phyloP scores from a whole-genome alignment of 2,113 vertebrate species.

The Oreochromis niloticus region DNA sequence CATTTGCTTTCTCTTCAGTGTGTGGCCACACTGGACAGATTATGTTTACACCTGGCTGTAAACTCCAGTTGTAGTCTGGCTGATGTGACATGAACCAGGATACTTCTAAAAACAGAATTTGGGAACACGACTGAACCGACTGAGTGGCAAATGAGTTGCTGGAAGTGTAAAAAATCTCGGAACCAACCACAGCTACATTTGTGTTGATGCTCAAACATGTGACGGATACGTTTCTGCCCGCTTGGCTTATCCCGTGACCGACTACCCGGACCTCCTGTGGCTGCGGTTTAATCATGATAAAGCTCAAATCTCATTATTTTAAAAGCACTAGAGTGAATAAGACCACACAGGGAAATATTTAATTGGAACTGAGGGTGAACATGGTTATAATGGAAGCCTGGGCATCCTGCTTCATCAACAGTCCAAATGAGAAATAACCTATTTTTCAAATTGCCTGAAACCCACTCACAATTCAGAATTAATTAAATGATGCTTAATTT shows the following conservation, averaged over 20 bases:
- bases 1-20: not conserved
- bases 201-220: not conserved
- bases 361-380: not conserved
- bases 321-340: constrained; percentile 20
- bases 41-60: not conserved
- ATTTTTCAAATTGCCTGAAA: not conserved
- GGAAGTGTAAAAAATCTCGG: not conserved
- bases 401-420: not conserved
- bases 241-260: not conserved
- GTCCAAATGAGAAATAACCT: not conserved
- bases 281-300: not conserved
- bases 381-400: constrained; percentile 13
- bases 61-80: not conserved
- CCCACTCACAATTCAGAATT: not conserved
- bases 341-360: not conserved
- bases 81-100: not conserved
- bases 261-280: not conserved
- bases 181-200: not conserved
- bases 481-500: not conserved
- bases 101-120: not conserved
- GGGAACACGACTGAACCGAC: not conserved
- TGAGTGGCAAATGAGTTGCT: not conserved
- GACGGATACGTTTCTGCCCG: not conserved
- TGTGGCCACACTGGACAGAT: not conserved
- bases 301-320: constrained; percentile 36